Conservation (phyloP, 1,140 invertebrate genomes). For the Neodiprion fabricii region DNA sequence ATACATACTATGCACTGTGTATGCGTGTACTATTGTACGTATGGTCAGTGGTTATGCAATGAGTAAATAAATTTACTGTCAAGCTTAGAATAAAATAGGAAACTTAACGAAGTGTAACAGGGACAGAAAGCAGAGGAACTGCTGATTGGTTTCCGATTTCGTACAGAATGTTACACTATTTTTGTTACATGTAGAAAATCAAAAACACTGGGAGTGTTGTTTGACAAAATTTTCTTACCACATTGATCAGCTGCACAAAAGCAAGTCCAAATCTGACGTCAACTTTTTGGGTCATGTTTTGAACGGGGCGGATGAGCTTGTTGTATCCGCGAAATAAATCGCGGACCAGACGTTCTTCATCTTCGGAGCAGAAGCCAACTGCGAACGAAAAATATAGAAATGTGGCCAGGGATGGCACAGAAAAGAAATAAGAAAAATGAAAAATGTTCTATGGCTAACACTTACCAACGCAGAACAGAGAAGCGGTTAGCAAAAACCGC, state of each 20-base stretch:
- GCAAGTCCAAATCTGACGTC: conserved; percentile 95
- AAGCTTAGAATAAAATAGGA: background rate
- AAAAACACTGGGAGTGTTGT: no score
- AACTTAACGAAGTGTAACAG: conserved; percentile 15
- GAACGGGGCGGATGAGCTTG: conserved; percentile 97
- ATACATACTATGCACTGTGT: no score
- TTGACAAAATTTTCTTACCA: conserved; percentile 75
- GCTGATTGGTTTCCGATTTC: background rate
- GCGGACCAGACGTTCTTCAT: conserved; percentile 94
- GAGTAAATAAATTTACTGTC: background rate
- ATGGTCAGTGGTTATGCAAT: no score
- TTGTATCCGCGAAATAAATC: conserved; percentile 99
- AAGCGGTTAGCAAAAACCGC: conserved; percentile 48
- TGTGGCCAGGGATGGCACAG: background rate
- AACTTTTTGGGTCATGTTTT: conserved; percentile 97
- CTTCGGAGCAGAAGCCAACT: conserved; percentile 81
- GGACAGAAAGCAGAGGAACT: background rate
- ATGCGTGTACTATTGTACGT: no score
- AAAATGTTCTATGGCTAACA: background rate
- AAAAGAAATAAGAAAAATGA: background rate
- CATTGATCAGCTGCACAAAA: conserved; percentile 98
- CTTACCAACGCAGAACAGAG: conserved; percentile 52
- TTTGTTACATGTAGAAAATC: no score
- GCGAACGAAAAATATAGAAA: conserved; percentile 25
- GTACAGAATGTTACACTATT: background rate